These are phyloP conservation scores for Tetropium fuscum DNA, from an alignment of 2,888 invertebrate species.

Conservation along the genomic window DNA sequence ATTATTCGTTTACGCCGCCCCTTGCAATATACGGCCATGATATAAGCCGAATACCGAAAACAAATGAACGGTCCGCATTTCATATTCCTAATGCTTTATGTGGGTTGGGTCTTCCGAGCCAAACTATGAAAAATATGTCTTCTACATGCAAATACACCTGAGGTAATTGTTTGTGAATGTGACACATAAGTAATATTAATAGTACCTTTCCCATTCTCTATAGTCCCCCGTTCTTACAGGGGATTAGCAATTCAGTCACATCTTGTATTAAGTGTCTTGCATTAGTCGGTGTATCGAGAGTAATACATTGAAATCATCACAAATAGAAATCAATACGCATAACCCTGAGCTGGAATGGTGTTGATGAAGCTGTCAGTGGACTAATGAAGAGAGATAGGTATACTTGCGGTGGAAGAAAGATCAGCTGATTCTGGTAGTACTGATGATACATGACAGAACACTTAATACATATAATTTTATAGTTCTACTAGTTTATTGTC, in stretches of 20 bases:
- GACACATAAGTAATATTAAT: conserved; percentile 22
- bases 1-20: too few species aligned
- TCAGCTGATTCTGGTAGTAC: too few species aligned
- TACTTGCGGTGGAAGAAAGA: too few species aligned
- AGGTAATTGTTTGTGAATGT: conserved; percentile 13
- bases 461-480: too few species aligned
- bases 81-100: conserved; percentile 7
- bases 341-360: conserved; percentile 12
- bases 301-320: conserved; percentile 49
- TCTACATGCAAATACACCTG: conserved; percentile 19
- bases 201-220: not conserved
- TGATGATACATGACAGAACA: too few species aligned
- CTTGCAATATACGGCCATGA: too few species aligned
- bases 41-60: too few species aligned
- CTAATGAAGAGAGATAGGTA: too few species aligned
- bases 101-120: not conserved
- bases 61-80: conserved; percentile 8
- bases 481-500: too few species aligned
- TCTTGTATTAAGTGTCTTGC: conserved; percentile 52
- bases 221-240: not conserved
- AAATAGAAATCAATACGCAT: conserved; percentile 51
- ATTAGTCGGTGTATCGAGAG: conserved; percentile 48
- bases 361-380: not conserved
- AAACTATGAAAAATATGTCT: conserved; percentile 13
- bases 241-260: conserved; percentile 51